Base-by-base conservation (phyloP, 2,888 invertebrate genomes). In the Meganola albula region DNA sequence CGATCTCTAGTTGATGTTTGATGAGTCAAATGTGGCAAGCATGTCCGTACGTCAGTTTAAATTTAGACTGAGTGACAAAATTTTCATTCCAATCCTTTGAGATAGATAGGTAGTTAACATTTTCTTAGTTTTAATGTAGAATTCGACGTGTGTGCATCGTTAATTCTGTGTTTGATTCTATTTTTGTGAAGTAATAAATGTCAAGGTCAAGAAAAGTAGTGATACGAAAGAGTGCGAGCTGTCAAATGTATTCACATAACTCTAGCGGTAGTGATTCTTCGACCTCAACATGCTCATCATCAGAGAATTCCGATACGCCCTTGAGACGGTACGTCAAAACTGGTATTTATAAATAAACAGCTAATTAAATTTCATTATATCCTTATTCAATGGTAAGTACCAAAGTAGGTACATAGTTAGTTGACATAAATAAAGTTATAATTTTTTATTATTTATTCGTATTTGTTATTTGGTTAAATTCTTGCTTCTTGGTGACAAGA, bases 11-110 rank as follows among this genome's bases (percentile, higher is more conserved):
- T 63, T 68, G 64, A 48, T n/a, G n/a, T n/a, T n/a, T 57, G 40
- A 62, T 68, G 69, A 74, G 58, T 73, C 65, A 61, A 71, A 37
- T 49, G 52, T 51, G 42, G 45, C 57, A 46, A 34, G 38, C 53
- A 20, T 37, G 55, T 58, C 56, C 51, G 46, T 31, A 56, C 53
- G 54, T 32, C 42, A 37, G 63, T 64, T 64, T 79, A 83, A 73
- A 70, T 71, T 70, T 82, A 83, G 82, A 72, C 37, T 48, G 61
- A 65, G 67, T 76, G 82, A 79, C 82, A 80, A 74, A 65, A 63
- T 57, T 63, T 51, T 43, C 50, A 31, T 44, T 34, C 43, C 44
- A 35, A 50, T 46, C 51, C 42, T 33, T 49, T 52, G 37, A 51
- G 43, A 49, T 47, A 47, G 40, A 48, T 36, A 51, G 43, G 49